Evolutionary conservation across 2,113 vertebrate genomes (phyloP).

Genomic region (Ptychochromis oligacanthus): DNA sequence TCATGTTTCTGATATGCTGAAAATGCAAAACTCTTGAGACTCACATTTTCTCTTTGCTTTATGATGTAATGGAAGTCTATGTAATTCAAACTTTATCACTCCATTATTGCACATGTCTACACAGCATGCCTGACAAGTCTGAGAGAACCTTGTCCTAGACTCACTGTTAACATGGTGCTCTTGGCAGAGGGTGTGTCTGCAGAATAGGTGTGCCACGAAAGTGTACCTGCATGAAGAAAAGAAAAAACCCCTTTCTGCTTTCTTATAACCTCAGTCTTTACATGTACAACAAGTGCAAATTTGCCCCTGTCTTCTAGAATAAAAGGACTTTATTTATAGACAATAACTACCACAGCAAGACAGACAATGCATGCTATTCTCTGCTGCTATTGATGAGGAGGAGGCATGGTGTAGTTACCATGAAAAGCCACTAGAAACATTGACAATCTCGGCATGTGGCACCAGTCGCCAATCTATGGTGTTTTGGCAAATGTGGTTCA

Average conservation of each 20-base stretch:
- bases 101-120: conserved; percentile 6
- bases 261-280: background rate
- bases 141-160: conserved; percentile 54
- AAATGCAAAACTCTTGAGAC: background rate
- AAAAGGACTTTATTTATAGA: background rate
- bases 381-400: background rate
- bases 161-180: conserved; percentile 10
- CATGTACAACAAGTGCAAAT: background rate
- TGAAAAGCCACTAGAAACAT: conserved; percentile 38
- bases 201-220: conserved; percentile 53
- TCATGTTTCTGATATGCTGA: background rate
- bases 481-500: conserved; percentile 48
- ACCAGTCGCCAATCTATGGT: conserved; percentile 47
- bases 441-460: conserved; percentile 61
- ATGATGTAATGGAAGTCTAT: conserved; percentile 39
- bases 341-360: background rate
- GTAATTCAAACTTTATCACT: conserved; percentile 1
- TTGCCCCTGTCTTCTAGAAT: background rate
- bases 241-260: background rate
- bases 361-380: background rate
- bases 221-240: conserved; percentile 6
- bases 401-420: conserved; percentile 48
- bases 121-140: conserved; percentile 59
- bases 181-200: conserved; percentile 60
- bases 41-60: background rate